Percentiles rank a stretch among this genome's conserved stretches.
These are phyloP conservation scores for Ennomos fuscantarius DNA, from an alignment of 2,888 invertebrate species.

Conservation along the genomic window DNA sequence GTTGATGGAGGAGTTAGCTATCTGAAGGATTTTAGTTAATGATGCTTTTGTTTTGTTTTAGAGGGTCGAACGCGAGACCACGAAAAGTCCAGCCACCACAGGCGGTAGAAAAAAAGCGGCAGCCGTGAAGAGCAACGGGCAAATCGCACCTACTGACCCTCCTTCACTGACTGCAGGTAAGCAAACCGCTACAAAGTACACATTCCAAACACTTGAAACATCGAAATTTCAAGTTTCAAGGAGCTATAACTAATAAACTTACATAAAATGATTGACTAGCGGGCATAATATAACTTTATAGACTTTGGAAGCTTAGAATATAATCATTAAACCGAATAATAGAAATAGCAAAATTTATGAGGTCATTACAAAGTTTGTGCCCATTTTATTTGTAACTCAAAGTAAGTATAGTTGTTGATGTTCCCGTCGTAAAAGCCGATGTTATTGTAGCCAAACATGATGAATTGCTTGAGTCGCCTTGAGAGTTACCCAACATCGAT, in stretches of 20 bases:
- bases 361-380: slow-evolving; percentile 40
- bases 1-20: slow-evolving; percentile 7
- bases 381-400: slow-evolving; percentile 43
- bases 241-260: slow-evolving; percentile 29
- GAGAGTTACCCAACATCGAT: slow-evolving; percentile 25
- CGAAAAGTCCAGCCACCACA: slow-evolving; percentile 77
- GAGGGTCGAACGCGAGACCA: slow-evolving; percentile 76
- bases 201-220: slow-evolving; percentile 4
- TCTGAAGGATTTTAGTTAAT: background rate
- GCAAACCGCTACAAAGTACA: background rate
- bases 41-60: slow-evolving; percentile 52
- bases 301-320: slow-evolving; percentile 26
- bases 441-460: slow-evolving; percentile 47
- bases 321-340: slow-evolving; percentile 24
- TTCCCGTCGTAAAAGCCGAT: slow-evolving; percentile 38
- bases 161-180: slow-evolving; percentile 69
- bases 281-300: slow-evolving; percentile 38
- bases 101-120: slow-evolving; percentile 74
- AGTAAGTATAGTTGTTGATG: slow-evolving; percentile 27
- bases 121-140: slow-evolving; percentile 75
- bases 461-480: slow-evolving; percentile 41
- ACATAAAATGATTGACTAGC: slow-evolving; percentile 21
- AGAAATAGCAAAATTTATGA: slow-evolving; percentile 44
- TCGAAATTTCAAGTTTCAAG: slow-evolving; percentile 6
- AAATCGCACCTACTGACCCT: slow-evolving; percentile 65